phyloP scores from a whole-genome alignment of 2,888 invertebrate genomes.

The Poecilus cupreus region DNA sequence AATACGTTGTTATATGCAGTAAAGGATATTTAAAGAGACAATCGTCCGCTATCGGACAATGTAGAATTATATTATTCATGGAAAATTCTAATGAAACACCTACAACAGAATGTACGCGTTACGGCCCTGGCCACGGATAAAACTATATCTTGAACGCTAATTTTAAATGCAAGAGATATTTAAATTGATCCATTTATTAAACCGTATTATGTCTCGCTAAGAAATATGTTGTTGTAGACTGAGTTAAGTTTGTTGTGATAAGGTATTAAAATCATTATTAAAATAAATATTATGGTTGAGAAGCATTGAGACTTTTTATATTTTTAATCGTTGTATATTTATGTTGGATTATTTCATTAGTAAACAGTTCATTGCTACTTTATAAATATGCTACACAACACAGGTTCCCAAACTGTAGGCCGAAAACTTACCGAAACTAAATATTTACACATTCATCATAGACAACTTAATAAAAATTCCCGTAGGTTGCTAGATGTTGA shows the following conservation, averaged over 20 bases:
- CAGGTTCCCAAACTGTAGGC: no score
- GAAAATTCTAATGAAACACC: constrained; percentile 54
- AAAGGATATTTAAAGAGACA: constrained; percentile 14
- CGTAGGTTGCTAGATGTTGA: no score
- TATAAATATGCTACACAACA: background rate
- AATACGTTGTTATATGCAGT: constrained; percentile 25
- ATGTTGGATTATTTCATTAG: constrained; percentile 2
- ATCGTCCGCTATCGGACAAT: constrained; percentile 37
- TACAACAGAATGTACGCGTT: constrained; percentile 46
- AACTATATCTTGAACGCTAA: constrained; percentile 31
- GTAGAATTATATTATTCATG: constrained; percentile 52
- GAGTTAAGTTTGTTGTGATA: constrained; percentile 6
- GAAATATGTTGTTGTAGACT: constrained; percentile 18
- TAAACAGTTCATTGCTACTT: constrained; percentile 12
- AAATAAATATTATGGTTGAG: constrained; percentile 22
- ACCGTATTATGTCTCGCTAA: constrained; percentile 17
- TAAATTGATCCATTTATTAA: constrained; percentile 41
- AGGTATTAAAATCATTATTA: constrained; percentile 9
- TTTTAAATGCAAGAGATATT: constrained; percentile 44
- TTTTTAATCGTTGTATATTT: constrained; percentile 14
- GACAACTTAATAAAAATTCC: no score
- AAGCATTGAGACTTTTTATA: background rate
- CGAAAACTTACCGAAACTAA: no score
- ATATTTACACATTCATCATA: no score
- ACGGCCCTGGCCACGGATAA: constrained; percentile 45